These are phyloP conservation scores for Hartigia nigra DNA, from an alignment of 2,888 invertebrate genomes.

Conservation along the genomic window DNA sequence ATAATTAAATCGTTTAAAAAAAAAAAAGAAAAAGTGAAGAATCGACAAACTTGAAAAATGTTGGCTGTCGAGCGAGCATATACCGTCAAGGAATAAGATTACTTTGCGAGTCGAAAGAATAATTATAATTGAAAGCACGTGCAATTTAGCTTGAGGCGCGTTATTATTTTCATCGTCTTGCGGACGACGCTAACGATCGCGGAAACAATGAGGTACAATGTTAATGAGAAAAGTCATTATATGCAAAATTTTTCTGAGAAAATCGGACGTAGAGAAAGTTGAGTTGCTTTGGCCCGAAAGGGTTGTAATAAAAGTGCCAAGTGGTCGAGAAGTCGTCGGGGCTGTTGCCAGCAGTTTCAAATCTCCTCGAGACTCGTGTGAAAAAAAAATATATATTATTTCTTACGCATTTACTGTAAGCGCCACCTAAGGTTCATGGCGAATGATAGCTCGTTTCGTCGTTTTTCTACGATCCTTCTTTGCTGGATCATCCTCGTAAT, in stretches of 20 bases:
- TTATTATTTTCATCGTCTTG: slow-evolving; percentile 46
- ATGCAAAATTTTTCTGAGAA: slow-evolving; percentile 46
- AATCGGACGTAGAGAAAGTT: slow-evolving; percentile 35
- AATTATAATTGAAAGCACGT: slow-evolving; percentile 45
- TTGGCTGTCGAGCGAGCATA: neutral
- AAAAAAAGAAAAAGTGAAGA: neutral
- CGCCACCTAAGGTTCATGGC: neutral
- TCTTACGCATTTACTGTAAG: neutral
- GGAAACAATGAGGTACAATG: slow-evolving; percentile 55
- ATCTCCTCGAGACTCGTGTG: neutral
- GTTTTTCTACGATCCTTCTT: neutral
- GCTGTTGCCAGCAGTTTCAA: neutral
- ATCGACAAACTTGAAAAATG: neutral
- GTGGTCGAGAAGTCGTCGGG: slow-evolving; percentile 49
- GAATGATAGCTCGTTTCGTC: neutral
- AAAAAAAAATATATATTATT: slow-evolving; percentile 19
- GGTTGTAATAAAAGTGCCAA: slow-evolving; percentile 44
- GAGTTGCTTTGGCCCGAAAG: slow-evolving; percentile 6
- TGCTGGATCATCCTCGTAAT: neutral
- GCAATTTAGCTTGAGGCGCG: slow-evolving; percentile 45
- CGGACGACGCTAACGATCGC: slow-evolving; percentile 44
- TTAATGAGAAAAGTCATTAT: slow-evolving; percentile 63
- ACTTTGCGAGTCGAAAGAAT: slow-evolving; percentile 34
- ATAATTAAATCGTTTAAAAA: neutral
- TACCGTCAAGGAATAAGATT: neutral